Base-by-base conservation (phyloP, 2,888 invertebrate genomes). In the Lasioglossum pauxillum region DNA sequence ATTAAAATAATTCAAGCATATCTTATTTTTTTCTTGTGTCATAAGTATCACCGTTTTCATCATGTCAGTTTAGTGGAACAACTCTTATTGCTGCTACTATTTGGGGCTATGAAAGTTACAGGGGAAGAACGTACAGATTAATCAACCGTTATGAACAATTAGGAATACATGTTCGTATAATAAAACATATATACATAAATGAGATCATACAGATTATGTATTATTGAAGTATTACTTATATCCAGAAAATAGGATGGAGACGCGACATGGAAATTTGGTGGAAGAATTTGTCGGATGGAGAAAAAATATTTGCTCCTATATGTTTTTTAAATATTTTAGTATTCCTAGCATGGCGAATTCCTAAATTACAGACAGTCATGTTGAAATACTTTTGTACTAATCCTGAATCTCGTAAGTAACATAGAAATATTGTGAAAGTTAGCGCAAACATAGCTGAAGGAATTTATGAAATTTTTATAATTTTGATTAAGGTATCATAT, bases 351-450 rank as follows among this genome's bases (percentile, higher is more conserved):
- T 99, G 99, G 99, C 96, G 97, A 88, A 95, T 98, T 7, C 98
- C 97, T 16, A 93, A 96, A 23, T 94, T 98, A 46, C 97, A 97
- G 82, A 96, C 96, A 3, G 95, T 96, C 31, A 98, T 99, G 98
- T 94, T 97, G 75, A 97, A 96, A 93, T 98, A 98, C 95, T 99
- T 99, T 95, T 97, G 97, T 93, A 97, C 98, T 79, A 97, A 97
- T 95, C 98, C 98, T 64, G 96, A 97, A 35, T 97, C 97, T 91
- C 96, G 97, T 98, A 96, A 96, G 97, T 96, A 72, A 72, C 41
- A n/a, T 16, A 27, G 60, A 12, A 64, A 53, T 60, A 27, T 38
- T 38, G 53, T 12, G 27, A 69, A 49, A n/a, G 31, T 41, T 44
- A 57, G 41, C 78, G 57, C 19, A 14, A 44, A 7, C 23, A 81